phyloP scores from a whole-genome alignment of 2,113 vertebrate genomes.

The Toxotes chatareus region DNA sequence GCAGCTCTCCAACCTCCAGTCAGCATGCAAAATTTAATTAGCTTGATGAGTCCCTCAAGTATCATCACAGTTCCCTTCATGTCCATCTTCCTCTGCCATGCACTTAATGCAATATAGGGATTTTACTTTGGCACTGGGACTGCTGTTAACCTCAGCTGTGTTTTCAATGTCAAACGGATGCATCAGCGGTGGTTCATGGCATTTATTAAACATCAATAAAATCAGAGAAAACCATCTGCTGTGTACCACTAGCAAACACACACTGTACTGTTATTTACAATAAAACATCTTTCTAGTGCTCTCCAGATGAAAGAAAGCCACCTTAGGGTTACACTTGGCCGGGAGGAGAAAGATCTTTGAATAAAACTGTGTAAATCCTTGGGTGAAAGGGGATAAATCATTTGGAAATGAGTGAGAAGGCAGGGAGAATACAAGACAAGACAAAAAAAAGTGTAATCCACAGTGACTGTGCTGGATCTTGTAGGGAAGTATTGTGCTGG shows the following conservation, averaged over 20 bases:
- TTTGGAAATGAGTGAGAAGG: constrained; percentile 25
- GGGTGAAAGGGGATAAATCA: constrained; percentile 32
- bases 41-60: constrained; percentile 65
- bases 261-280: constrained; percentile 26
- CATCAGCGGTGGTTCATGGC: constrained; percentile 54
- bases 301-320: constrained; percentile 41
- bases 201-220: constrained; percentile 57
- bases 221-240: constrained; percentile 31
- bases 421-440: not conserved
- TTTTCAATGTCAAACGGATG: constrained; percentile 53
- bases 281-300: constrained; percentile 23
- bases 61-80: constrained; percentile 48
- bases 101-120: constrained; percentile 54
- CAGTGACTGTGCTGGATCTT: constrained; percentile 9
- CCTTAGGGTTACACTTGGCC: constrained; percentile 16
- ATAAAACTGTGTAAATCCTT: constrained; percentile 8
- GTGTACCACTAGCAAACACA: constrained; percentile 23
- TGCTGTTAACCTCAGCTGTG: constrained; percentile 49
- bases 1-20: constrained; percentile 63
- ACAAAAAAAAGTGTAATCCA: constrained; percentile 15
- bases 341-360: not conserved
- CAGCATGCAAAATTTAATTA: constrained; percentile 78
- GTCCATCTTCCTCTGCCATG: constrained; percentile 31
- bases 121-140: constrained; percentile 51
- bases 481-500: constrained; percentile 25